Conservation (phyloP, 2,888 invertebrate genomes). For the Amphimallon solstitiale region DNA sequence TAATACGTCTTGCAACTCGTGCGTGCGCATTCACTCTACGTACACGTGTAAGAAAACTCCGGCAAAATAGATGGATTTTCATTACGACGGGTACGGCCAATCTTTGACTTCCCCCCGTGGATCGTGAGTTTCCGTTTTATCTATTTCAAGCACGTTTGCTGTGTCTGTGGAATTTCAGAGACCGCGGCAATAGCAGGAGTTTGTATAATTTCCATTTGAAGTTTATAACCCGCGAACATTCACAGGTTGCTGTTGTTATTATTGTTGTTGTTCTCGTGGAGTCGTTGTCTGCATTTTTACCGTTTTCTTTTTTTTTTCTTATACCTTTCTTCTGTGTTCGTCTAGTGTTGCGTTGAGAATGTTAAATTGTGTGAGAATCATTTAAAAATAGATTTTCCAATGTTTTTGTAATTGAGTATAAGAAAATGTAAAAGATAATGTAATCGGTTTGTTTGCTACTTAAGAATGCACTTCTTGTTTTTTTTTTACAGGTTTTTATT, state of each 20-base stretch:
- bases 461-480: no score
- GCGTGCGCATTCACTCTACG: no score
- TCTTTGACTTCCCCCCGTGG: neutral
- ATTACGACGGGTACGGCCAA: neutral
- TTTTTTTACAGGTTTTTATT: no score
- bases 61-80: constrained; percentile 2
- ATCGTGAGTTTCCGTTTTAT: neutral
- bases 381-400: constrained; percentile 10
- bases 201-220: constrained; percentile 9
- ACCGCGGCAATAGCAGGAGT: neutral
- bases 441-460: no score
- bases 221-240: constrained; percentile 8
- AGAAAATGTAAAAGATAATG: no score
- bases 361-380: constrained; percentile 12
- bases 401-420: no score
- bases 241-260: constrained; percentile 11
- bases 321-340: neutral
- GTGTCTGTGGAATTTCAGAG: constrained; percentile 23
- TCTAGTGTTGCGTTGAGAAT: constrained; percentile 6
- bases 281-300: constrained; percentile 14
- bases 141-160: constrained; percentile 25
- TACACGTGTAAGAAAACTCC: no score
- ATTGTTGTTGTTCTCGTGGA: constrained; percentile 15
- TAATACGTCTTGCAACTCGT: no score
- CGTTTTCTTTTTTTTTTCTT: constrained; percentile 7